phyloP scores from a whole-genome alignment of 2,113 vertebrate genomes.

The Pristiophorus japonicus region DNA sequence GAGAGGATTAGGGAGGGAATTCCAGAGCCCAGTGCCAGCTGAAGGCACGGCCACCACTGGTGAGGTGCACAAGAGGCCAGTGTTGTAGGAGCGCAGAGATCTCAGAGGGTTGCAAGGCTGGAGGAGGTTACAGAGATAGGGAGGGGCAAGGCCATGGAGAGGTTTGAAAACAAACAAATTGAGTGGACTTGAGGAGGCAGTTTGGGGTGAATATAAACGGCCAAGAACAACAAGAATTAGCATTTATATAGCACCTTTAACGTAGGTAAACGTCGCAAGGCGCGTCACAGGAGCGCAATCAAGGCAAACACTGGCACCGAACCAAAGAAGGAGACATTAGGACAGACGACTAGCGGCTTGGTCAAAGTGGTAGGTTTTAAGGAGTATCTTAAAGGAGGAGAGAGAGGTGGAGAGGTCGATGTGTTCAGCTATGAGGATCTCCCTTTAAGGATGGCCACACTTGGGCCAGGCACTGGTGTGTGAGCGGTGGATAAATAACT shows the following conservation, averaged over 20 bases:
- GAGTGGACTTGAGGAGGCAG: not conserved
- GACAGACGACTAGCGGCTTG: no score
- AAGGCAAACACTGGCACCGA: no score
- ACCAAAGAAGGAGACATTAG: no score
- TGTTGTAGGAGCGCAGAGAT: not conserved
- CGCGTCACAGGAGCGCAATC: no score
- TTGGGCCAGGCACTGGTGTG: not conserved
- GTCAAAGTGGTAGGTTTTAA: no score
- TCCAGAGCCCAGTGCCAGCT: not conserved
- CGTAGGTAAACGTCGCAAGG: not conserved
- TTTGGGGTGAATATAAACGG: not conserved
- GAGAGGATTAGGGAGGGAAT: not conserved
- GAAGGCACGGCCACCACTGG: not conserved
- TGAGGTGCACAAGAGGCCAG: not conserved
- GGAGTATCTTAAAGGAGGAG: no score
- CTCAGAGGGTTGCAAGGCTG: not conserved
- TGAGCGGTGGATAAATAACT: not conserved
- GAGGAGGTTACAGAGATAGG: not conserved
- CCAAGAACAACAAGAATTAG: not conserved
- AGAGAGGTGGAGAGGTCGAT: no score
- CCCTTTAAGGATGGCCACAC: no score
- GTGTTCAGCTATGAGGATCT: no score
- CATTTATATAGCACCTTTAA: not conserved
- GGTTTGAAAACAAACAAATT: not conserved
- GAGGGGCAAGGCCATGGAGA: not conserved